phyloP scores from a whole-genome alignment of 2,888 invertebrate species.

The Piscicola geometra region DNA sequence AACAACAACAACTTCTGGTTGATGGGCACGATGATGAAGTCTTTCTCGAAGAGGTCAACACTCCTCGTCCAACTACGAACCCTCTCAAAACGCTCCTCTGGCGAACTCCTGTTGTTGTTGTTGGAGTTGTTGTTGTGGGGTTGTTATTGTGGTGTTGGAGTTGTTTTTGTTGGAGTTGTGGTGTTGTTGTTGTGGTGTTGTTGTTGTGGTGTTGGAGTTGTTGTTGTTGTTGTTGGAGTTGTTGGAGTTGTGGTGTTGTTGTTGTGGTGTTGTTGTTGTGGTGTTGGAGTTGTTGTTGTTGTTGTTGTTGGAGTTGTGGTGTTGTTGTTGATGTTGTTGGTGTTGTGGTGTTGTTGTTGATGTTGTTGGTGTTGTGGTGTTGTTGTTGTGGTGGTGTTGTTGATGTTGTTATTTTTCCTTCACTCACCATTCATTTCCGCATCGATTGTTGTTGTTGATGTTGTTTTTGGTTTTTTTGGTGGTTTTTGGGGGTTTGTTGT shows the following conservation, averaged over 20 bases:
- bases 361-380: too few species aligned
- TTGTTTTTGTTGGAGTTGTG: too few species aligned
- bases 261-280: conserved; percentile 4
- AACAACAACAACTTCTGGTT: conserved; percentile 73
- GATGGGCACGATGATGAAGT: conserved; percentile 91
- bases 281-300: background rate
- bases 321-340: too few species aligned
- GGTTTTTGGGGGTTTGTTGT: too few species aligned
- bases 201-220: background rate
- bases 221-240: background rate
- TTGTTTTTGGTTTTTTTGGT: background rate
- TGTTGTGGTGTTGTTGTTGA: too few species aligned
- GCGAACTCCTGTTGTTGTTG: conserved; percentile 43
- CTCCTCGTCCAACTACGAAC: conserved; percentile 95
- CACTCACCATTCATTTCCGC: background rate
- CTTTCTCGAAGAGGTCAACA: conserved; percentile 91
- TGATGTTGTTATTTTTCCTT: conserved; percentile 1
- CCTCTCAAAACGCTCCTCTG: conserved; percentile 72
- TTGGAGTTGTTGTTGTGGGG: too few species aligned
- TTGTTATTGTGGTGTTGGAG: too few species aligned
- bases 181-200: conserved; percentile 3
- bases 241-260: conserved; percentile 4
- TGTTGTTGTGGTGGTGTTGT: background rate
- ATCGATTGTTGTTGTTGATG: conserved; percentile 3
- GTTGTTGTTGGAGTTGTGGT: too few species aligned